phyloP scores from a whole-genome alignment of 1,140 invertebrate genomes.

The Drosophila punjabiensis region DNA sequence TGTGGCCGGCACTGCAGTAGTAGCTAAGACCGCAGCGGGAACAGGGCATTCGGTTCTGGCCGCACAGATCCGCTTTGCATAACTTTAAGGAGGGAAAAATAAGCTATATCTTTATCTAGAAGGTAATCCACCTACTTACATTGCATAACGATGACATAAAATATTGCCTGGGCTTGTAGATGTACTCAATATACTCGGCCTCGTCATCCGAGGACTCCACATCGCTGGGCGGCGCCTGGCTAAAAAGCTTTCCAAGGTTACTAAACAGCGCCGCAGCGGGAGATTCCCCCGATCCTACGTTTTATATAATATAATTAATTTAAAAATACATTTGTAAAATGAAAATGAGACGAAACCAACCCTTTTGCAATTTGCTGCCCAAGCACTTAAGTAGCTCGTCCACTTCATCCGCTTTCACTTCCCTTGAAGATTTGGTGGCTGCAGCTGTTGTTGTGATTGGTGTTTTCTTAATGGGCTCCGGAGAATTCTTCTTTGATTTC shows the following conservation, averaged over 20 bases:
- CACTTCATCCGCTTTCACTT: constrained; percentile 35
- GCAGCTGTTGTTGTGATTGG: background rate
- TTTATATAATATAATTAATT: background rate
- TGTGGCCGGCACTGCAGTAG: constrained; percentile 86
- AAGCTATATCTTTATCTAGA: background rate
- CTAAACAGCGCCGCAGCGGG: constrained; percentile 56
- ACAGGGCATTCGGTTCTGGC: constrained; percentile 67
- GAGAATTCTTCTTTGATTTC: constrained; percentile 16
- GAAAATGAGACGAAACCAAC: constrained; percentile 10
- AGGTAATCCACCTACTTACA: constrained; percentile 53
- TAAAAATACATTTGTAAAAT: background rate
- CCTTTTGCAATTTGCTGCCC: constrained; percentile 62
- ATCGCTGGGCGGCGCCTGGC: constrained; percentile 69
- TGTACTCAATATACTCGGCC: constrained; percentile 82
- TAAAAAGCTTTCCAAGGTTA: constrained; percentile 74
- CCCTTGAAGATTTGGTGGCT: background rate
- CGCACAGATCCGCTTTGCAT: constrained; percentile 73
- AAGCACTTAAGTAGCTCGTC: constrained; percentile 54
- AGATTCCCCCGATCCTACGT: constrained; percentile 40
- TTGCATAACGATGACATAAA: constrained; percentile 80
- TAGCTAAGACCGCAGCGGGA: constrained; percentile 86
- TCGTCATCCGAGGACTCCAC: constrained; percentile 76
- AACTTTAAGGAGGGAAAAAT: constrained; percentile 6
- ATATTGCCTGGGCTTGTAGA: constrained; percentile 79
- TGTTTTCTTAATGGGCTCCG: background rate